Percentiles rank a stretch among this genome's conserved stretches.
Evolutionary conservation across 2,113 vertebrate species (phyloP).

Genomic region (Pseudopipra pipra): DNA sequence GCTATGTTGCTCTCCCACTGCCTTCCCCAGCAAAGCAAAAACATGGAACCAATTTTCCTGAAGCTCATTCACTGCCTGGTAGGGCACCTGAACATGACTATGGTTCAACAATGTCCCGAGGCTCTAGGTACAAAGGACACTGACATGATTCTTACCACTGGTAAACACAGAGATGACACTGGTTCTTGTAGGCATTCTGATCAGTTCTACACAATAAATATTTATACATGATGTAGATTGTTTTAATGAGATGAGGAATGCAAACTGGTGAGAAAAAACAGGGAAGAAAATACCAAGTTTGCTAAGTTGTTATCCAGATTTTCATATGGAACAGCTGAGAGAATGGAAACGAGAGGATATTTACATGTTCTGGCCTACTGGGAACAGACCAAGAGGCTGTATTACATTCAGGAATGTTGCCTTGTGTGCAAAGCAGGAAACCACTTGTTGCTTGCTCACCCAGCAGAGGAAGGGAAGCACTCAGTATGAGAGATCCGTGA

Average conservation of each 20-base stretch:
- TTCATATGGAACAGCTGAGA: neutral
- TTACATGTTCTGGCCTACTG: neutral
- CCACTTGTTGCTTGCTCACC: neutral
- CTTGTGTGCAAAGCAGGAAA: neutral
- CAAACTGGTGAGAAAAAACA: neutral
- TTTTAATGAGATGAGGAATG: neutral
- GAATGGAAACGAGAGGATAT: neutral
- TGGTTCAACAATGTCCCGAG: neutral
- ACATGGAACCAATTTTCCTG: neutral
- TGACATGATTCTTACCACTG: rapidly evolving
- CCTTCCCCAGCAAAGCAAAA: neutral
- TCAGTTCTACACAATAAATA: neutral
- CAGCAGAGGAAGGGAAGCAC: neutral
- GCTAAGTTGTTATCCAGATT: neutral
- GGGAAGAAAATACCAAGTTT: neutral
- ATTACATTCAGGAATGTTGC: neutral
- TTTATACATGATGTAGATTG: neutral
- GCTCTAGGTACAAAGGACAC: neutral
- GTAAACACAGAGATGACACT: neutral
- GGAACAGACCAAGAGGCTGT: neutral
- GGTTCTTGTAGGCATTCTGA: neutral
- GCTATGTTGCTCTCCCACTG: neutral
- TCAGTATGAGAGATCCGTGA: neutral
- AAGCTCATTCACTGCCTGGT: neutral
- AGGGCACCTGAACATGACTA: neutral